phyloP scores from a whole-genome alignment of 2,888 invertebrate species.

The Dichetophora obliterata region DNA sequence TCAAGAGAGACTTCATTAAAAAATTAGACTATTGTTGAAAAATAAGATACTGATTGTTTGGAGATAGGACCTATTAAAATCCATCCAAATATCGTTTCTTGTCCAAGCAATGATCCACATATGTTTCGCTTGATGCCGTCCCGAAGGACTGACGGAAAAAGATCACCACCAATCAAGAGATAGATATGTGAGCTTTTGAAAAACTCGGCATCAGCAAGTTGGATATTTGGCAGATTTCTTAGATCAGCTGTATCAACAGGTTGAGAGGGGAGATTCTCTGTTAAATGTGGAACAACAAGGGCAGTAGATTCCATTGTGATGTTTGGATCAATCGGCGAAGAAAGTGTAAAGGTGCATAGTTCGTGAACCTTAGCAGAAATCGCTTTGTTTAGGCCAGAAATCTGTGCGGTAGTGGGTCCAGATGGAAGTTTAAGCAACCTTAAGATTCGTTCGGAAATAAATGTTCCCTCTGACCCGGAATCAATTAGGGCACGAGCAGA shows the following conservation, averaged over 20 bases:
- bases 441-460: not conserved
- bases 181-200: not conserved
- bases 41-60: not conserved
- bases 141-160: not conserved
- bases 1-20: conserved; percentile 32
- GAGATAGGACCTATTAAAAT: not conserved
- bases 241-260: not conserved
- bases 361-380: no score
- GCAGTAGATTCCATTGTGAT: not conserved
- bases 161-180: conserved; percentile 1
- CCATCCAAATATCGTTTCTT: conserved; percentile 6
- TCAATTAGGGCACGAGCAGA: no score
- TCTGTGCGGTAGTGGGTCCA: no score
- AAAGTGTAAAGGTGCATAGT: no score
- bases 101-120: not conserved
- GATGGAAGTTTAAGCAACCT: not conserved
- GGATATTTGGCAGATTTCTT: not conserved
- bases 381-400: no score
- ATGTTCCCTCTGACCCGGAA: not conserved
- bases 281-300: not conserved
- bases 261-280: conserved; percentile 1
- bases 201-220: not conserved
- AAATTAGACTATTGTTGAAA: not conserved
- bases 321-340: no score
- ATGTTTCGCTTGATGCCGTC: conserved; percentile 12